Percentiles rank a stretch among this genome's conserved stretches.
Conservation (phyloP, 2,113 vertebrate genomes). For the Gasterosteus aculeatus region DNA sequence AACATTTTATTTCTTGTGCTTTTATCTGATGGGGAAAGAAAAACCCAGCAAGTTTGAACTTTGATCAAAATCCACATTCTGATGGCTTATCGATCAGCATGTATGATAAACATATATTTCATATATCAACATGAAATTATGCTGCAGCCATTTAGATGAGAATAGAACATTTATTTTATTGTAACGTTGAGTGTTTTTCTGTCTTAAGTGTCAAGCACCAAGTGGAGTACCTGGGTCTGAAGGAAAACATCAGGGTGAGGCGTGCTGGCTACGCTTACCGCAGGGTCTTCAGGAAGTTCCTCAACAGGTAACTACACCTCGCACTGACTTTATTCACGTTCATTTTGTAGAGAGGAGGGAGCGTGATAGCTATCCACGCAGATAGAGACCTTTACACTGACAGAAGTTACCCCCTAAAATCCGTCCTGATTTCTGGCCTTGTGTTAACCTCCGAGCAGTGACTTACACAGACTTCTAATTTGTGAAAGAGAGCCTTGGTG, state of each 20-base stretch:
- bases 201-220: constrained; percentile 93
- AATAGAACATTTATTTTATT: neutral
- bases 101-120: neutral
- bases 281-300: constrained; percentile 93
- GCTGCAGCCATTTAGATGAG: neutral
- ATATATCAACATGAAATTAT: neutral
- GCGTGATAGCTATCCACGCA: neutral
- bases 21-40: neutral
- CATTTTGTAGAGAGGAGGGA: neutral
- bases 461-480: neutral
- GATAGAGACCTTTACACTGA: neutral
- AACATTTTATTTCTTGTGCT: neutral
- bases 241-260: constrained; percentile 96
- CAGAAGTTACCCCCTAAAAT: no score
- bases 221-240: constrained; percentile 96
- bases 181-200: constrained; percentile 20
- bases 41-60: neutral
- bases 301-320: constrained; percentile 87
- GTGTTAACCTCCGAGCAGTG: neutral
- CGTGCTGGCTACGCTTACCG: constrained; percentile 97
- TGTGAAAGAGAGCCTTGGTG: neutral
- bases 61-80: neutral
- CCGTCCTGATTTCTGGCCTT: neutral
- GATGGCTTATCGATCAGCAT: neutral
- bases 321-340: neutral